Base-by-base conservation (phyloP, 2,797 vertebrate species). In the Zenarchopterus dispar region DNA sequence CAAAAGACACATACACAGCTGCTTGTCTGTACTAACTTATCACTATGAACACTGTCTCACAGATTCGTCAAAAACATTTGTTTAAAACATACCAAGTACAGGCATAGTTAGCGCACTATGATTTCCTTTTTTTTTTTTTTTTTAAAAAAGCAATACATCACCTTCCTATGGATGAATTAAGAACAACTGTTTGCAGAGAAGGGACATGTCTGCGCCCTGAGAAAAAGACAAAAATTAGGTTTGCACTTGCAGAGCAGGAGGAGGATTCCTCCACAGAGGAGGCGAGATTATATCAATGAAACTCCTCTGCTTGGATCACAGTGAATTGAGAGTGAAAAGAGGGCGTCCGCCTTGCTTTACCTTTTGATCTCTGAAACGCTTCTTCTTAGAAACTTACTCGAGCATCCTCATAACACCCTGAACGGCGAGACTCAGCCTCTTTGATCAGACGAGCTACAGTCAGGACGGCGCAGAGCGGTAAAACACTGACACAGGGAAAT, bases 311-410 rank as follows among this genome's bases (percentile, higher is more conserved):
- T 85, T 67, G 67, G 75, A 86, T 88, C 80, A 57, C 77, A 79
- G 65, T 57, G 41, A 42, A 75, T 28, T 62, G 71, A 64, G 78
- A 73, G 80, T 67, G 82, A 88, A 80, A 56, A 68, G 69, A 65
- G 53, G 60, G 68, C 13, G 64, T 71, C 66, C 44, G 11, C 69
- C 33, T 31, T 41, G 57, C 48, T 70, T 70, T 56, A 69, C 11
- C 63, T 56, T 82, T 77, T 80, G 81, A 87, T 72, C 83, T 86
- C 54, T 68, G 56, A 75, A 52, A 84, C 0, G 62, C 56, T 58
- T 42, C 48, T 8, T 62, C 73, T 62, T 41, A 48, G 77, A 78
- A 75, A 75, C 54, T 57, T 67, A 67, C 72, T 59, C 1, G 39
- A 5, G 28, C 42, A 53, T 78, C 72, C 82, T 63, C 36, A 2